phyloP scores from a whole-genome alignment of 2,113 vertebrate genomes.

The Corythornis vintsioides region DNA sequence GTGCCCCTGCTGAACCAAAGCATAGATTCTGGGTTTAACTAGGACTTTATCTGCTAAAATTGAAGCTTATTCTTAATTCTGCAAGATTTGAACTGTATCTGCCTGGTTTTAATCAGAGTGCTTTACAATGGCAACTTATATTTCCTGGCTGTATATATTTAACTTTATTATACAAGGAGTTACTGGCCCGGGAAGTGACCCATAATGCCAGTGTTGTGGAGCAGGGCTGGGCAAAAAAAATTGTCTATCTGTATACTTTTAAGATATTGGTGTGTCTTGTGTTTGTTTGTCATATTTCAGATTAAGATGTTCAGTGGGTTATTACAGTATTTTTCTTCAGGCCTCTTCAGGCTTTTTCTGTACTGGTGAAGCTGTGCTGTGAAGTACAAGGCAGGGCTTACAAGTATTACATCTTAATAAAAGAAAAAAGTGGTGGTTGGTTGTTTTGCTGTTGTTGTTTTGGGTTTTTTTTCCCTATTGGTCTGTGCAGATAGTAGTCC shows the following conservation, averaged over 20 bases:
- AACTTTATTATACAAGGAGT: not conserved
- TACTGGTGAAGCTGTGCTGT: not conserved
- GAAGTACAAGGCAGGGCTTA: not conserved
- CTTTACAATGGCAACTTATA: not conserved
- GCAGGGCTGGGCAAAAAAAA: not conserved
- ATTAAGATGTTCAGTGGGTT: not conserved
- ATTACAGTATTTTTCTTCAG: not conserved
- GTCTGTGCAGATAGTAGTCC: not conserved
- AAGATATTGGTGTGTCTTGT: not conserved
- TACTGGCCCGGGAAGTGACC: not conserved
- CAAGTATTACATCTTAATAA: not conserved
- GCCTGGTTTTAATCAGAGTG: constrained; percentile 1
- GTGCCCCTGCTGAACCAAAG: not conserved
- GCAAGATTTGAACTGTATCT: not conserved
- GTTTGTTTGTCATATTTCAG: not conserved
- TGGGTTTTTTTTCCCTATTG: not conserved
- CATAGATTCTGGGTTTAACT: not conserved
- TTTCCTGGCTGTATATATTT: not conserved
- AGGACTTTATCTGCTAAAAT: not conserved
- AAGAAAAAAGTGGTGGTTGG: not conserved
- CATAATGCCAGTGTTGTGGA: fast-evolving
- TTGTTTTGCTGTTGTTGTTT: too few relatives aligned
- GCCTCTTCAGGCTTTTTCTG: not conserved
- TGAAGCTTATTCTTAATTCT: not conserved
- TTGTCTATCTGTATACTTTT: not conserved